Evolutionary conservation across 2,888 invertebrate genomes (phyloP).

Genomic region (Alloscopus bannaensis): DNA sequence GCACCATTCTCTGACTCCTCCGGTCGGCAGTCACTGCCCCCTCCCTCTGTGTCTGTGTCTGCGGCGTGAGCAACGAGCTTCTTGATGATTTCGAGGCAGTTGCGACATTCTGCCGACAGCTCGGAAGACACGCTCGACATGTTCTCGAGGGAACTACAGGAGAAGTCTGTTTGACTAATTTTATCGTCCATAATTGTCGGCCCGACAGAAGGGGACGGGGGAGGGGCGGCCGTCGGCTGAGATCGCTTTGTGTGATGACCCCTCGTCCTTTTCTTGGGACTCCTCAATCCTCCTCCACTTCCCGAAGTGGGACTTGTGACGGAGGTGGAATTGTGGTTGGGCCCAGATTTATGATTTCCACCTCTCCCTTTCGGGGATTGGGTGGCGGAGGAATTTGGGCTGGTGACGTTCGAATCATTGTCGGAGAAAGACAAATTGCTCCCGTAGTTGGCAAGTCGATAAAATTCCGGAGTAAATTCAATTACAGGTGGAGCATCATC

Average conservation of each 20-base stretch:
- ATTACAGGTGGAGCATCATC: conserved; percentile 69
- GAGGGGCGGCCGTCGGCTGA: conserved; percentile 4
- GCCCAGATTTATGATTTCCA: conserved; percentile 38
- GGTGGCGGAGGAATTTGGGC: conserved; percentile 32
- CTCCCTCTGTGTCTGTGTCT: conserved; percentile 36
- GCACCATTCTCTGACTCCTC: conserved; percentile 53
- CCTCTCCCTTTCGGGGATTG: conserved; percentile 46
- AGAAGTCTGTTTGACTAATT: conserved; percentile 72
- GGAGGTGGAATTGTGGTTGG: conserved; percentile 13
- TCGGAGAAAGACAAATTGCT: conserved; percentile 71
- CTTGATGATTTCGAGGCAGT: conserved; percentile 72
- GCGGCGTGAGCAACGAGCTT: conserved; percentile 64
- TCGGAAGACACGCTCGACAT: conserved; percentile 70
- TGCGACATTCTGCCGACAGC: conserved; percentile 71
- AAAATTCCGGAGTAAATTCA: conserved; percentile 73
- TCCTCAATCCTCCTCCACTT: neutral
- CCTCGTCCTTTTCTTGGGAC: conserved; percentile 54
- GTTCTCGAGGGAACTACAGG: conserved; percentile 68
- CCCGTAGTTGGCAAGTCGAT: conserved; percentile 72
- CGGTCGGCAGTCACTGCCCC: conserved; percentile 26
- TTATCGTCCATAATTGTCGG: conserved; percentile 68
- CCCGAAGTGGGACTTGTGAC: neutral
- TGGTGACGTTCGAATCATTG: conserved; percentile 61
- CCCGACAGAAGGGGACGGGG: conserved; percentile 5
- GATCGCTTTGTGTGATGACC: conserved; percentile 16